Evolutionary conservation across 2,888 invertebrate species (phyloP).

Genomic region (Agonopterix heracliana): DNA sequence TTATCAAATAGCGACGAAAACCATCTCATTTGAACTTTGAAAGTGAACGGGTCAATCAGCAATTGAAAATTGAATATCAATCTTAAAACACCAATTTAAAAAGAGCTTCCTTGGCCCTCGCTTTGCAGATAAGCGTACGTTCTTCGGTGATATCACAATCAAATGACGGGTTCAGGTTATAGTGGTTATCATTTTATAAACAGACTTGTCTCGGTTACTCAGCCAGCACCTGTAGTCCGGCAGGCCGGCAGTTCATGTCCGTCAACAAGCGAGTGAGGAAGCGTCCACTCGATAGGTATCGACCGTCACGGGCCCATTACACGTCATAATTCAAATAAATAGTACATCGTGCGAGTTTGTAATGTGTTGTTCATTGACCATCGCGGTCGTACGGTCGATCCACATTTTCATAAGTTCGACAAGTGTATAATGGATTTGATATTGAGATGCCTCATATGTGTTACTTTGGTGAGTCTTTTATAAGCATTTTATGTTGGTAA

Average conservation of each 20-base stretch:
- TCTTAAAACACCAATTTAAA: constrained; percentile 9
- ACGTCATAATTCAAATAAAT: constrained; percentile 32
- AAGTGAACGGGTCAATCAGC: constrained; percentile 24
- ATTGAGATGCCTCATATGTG: constrained; percentile 36
- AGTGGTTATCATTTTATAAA: constrained; percentile 21
- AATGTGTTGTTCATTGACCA: constrained; percentile 24
- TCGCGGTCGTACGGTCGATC: constrained; percentile 22
- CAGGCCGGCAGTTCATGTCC: constrained; percentile 10
- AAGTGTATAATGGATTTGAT: constrained; percentile 42
- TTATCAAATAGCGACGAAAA: too few relatives aligned
- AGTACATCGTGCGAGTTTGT: constrained; percentile 31
- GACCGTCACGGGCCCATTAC: constrained; percentile 22
- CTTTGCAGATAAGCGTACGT: too few relatives aligned
- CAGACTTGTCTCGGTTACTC: constrained; percentile 2
- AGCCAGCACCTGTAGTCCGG: neutral
- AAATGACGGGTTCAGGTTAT: constrained; percentile 22
- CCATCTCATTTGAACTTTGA: constrained; percentile 24
- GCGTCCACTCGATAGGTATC: constrained; percentile 26
- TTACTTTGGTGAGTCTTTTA: constrained; percentile 41
- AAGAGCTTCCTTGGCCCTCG: constrained; percentile 7
- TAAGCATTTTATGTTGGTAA: neutral
- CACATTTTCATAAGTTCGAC: constrained; percentile 25
- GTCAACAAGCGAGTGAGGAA: constrained; percentile 29
- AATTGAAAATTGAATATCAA: constrained; percentile 13
- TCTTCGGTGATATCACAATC: constrained; percentile 8